Base-by-base conservation (phyloP, 2,797 vertebrate species). In the Chelon labrosus region DNA sequence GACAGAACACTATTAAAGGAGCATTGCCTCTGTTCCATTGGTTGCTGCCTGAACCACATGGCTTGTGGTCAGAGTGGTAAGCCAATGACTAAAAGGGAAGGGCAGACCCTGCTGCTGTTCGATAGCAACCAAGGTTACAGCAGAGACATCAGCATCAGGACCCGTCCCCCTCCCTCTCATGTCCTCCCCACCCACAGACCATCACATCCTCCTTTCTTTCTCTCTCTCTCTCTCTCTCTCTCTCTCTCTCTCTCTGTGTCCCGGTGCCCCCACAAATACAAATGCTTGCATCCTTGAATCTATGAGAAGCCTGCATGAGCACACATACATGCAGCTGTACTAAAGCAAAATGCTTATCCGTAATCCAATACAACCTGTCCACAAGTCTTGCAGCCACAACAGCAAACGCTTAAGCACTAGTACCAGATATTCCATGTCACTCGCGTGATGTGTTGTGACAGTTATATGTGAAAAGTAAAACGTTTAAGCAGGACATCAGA, bases 81-180 rank as follows among this genome's bases (percentile, higher is more conserved):
- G 73, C 94, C 94, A 96, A 95, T 96, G 82, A 88, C 70, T 88
- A 80, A 87, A 88, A 88, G 81, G 84, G 77, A 92, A 91, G 85
- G 93, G 89, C 91, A 94, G 94, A 93, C 84, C 93, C 89, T 95
- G 91, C 93, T 94, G 88, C 91, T 87, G 92, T 86, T 93, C 91
- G 90, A 91, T 95, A 95, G 95, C 94, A 96, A 96, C 94, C 94
- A 94, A 95, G 94, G 94, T 95, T 95, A 94, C 83, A 94, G 93
- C 88, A 89, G 87, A 94, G 89, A 92, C 91, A 94, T 91, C 92
- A 92, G 94, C 93, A 94, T 93, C 93, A 93, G 92, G 89, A 91
- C 90, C 92, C 25, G 25, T 69, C 31, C 67, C 70, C 89, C 79
- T 49, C 76, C 70, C 78, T 70, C 69, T 46, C 63, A 52, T 82